These are phyloP conservation scores for Carollia perspicillata DNA, from an alignment of 2,113 vertebrate genomes.

Conservation along the genomic window DNA sequence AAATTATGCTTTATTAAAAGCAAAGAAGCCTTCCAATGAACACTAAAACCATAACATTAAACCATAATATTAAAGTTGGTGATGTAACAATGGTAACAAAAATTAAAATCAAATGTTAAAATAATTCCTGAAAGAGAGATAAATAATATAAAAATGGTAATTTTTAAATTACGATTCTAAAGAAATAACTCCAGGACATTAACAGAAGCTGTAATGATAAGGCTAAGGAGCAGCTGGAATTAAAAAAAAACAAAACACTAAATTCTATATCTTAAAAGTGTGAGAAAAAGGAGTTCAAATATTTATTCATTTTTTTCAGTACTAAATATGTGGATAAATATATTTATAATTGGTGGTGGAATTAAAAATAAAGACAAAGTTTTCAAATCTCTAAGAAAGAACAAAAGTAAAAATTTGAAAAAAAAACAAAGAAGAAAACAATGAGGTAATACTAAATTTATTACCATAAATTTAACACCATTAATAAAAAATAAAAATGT, in stretches of 20 bases:
- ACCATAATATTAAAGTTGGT: background rate
- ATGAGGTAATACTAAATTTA: background rate
- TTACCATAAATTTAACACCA: background rate
- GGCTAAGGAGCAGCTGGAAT: background rate
- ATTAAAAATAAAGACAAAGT: background rate
- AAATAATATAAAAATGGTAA: background rate
- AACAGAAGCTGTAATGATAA: background rate
- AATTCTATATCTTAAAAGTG: background rate
- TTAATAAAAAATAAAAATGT: background rate
- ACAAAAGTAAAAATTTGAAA: background rate
- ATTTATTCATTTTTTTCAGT: background rate
- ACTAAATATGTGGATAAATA: background rate
- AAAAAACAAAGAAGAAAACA: background rate
- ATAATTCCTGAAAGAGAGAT: background rate
- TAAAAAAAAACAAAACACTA: background rate
- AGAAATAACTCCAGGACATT: background rate
- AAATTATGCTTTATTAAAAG: background rate
- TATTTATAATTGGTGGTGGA: background rate
- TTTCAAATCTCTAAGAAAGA: slow-evolving; percentile 12
- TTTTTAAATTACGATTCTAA: background rate
- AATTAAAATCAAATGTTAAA: slow-evolving; percentile 2
- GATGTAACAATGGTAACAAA: background rate
- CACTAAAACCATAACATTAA: background rate
- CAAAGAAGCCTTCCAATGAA: background rate
- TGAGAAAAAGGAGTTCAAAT: background rate